Percentiles rank a stretch among this genome's conserved stretches.
These are phyloP conservation scores for Eulemur rufifrons DNA, from an alignment of 2,113 vertebrate genomes.

Conservation along the genomic window DNA sequence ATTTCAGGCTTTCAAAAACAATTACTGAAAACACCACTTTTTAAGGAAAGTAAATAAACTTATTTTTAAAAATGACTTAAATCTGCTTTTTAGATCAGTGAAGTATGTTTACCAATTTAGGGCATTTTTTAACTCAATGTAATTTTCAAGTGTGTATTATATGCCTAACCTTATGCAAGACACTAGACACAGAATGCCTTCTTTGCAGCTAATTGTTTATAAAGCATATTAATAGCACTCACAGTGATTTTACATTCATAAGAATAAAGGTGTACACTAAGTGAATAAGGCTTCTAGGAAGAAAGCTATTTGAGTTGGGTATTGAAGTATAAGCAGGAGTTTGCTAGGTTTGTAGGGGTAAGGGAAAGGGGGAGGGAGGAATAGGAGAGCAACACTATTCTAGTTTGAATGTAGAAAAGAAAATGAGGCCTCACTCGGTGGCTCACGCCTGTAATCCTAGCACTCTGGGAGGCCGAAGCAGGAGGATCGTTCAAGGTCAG, in stretches of 20 bases:
- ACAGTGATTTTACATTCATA: not conserved
- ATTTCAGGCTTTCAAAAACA: constrained; percentile 48
- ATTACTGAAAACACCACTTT: not conserved
- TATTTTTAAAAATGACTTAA: not conserved
- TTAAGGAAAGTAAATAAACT: not conserved
- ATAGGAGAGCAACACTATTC: not conserved
- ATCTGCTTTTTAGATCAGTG: not conserved
- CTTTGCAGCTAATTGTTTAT: not conserved
- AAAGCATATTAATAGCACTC: not conserved
- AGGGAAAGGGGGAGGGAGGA: not conserved
- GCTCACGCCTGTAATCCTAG: too few species aligned
- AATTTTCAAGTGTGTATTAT: not conserved
- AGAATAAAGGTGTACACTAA: not conserved
- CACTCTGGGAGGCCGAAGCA: too few species aligned
- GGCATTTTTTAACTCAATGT: not conserved
- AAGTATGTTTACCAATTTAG: not conserved
- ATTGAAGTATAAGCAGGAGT: not conserved
- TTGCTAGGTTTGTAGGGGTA: not conserved
- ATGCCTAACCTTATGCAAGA: not conserved
- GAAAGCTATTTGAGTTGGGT: constrained; percentile 26
- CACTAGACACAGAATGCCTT: not conserved
- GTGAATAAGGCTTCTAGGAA: not conserved
- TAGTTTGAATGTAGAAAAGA: not conserved
- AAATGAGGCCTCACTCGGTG: not conserved
- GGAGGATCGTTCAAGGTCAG: too few species aligned